Base-by-base conservation (phyloP, 1,140 invertebrate species). In the Ctenoplectra terminalis region DNA sequence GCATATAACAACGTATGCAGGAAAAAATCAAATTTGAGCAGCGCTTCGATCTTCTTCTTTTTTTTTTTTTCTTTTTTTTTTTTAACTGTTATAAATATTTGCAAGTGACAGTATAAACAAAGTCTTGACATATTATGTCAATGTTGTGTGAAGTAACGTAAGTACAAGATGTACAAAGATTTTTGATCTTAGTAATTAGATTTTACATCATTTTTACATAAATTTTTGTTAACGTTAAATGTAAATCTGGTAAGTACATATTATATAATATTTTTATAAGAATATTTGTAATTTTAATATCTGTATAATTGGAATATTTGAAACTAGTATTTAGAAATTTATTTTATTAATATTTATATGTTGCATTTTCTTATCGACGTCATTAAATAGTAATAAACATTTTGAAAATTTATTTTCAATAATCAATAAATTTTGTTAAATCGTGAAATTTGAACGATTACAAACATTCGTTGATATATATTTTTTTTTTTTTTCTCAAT, bases 51-150 rank as follows among this genome's bases (percentile, higher is more conserved):
- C 2, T 63, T 79, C 56, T 70, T 61, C 40, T 40, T 9, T 40
- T 40, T 40, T 40, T 9, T 70, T 61, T 9, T 40, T 40, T 40
- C 9, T 9, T 70, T 61, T 74, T 73, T 58, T 54, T 79, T 70
- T 76, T 81, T 37, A 71, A 56, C 13, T 15, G 2, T 56, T n/a
- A n/a, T 26, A 23, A 56, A 83, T 58, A 46, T 70, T 82, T 64
- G 15, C 7, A 70, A 74, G 71, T 76, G 56, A 63, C 64, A 37
- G 15, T 34, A 8, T 71, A 71, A 61, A 50, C 29, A 48, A 69
- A 20, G 34, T 15, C 5, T 46, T 67, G 48, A 56, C 0, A 31
- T 17, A 81, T 31, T 20, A n/a, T 67, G 34, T 48, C 46, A 73
- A 43, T 83, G 71, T 46, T 77, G 0, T 69, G 15, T 29, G 48